Evolutionary conservation across 2,888 invertebrate species (phyloP).

Genomic region (Synanthedon myopaeformis): DNA sequence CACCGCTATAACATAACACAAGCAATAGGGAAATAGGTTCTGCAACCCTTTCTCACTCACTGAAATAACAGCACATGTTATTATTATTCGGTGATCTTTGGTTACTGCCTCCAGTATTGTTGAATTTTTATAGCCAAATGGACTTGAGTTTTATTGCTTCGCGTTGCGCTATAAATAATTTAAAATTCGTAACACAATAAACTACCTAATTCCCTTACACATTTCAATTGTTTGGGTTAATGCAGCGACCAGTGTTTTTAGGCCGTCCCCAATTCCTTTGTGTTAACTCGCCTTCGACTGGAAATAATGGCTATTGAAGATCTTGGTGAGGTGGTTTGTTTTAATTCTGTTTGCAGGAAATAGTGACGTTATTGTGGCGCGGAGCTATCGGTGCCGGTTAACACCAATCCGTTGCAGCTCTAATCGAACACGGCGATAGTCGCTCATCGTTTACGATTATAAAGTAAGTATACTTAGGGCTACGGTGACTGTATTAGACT

Average conservation of each 20-base stretch:
- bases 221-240: background rate
- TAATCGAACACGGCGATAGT: conserved; percentile 21
- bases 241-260: background rate
- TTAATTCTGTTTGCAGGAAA: conserved; percentile 11
- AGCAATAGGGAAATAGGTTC: too few species aligned
- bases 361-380: conserved; percentile 21
- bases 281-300: background rate
- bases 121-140: too few species aligned
- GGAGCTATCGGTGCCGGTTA: conserved; percentile 15
- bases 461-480: background rate
- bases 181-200: too few species aligned
- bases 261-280: background rate
- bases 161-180: too few species aligned
- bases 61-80: too few species aligned
- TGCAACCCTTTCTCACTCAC: too few species aligned
- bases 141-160: too few species aligned
- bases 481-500: too few species aligned
- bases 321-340: background rate
- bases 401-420: conserved; percentile 22
- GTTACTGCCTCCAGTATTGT: too few species aligned
- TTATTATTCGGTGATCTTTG: too few species aligned
- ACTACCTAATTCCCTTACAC: background rate
- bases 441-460: background rate
- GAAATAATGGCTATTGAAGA: background rate
- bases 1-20: too few species aligned